These are phyloP conservation scores for Platyscapa corneri DNA, from an alignment of 1,140 invertebrate genomes.

Conservation along the genomic window DNA sequence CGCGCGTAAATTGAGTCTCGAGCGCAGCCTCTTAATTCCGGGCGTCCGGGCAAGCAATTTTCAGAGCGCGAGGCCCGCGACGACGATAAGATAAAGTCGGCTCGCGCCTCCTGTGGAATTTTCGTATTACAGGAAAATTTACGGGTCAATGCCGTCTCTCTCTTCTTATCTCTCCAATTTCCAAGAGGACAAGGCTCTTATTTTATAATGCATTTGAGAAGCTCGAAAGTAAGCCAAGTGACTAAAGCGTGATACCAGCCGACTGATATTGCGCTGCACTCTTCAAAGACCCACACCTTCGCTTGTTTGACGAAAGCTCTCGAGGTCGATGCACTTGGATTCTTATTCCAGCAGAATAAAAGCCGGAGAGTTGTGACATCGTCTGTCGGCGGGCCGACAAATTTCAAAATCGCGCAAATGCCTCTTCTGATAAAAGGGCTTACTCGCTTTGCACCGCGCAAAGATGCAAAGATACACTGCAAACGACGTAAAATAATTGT, in stretches of 20 bases:
- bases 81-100: slow-evolving; percentile 3
- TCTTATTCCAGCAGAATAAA: neutral
- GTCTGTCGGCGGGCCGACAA: neutral
- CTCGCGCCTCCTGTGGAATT: neutral
- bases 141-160: neutral
- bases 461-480: neutral
- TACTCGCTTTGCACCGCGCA: neutral
- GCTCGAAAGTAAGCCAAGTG: neutral
- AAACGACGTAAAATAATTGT: neutral
- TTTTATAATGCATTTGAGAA: slow-evolving; percentile 3
- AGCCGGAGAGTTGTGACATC: neutral
- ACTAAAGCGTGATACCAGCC: neutral
- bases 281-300: neutral
- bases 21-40: neutral
- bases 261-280: neutral
- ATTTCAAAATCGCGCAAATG: neutral
- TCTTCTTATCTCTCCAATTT: neutral
- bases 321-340: neutral
- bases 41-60: neutral
- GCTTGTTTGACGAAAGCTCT: neutral
- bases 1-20: slow-evolving; percentile 16
- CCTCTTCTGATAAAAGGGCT: neutral
- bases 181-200: neutral
- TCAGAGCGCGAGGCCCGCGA: neutral
- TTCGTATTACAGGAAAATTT: neutral